Evolutionary conservation across 2,888 invertebrate genomes (phyloP).

Genomic region (Acleris emargana): DNA sequence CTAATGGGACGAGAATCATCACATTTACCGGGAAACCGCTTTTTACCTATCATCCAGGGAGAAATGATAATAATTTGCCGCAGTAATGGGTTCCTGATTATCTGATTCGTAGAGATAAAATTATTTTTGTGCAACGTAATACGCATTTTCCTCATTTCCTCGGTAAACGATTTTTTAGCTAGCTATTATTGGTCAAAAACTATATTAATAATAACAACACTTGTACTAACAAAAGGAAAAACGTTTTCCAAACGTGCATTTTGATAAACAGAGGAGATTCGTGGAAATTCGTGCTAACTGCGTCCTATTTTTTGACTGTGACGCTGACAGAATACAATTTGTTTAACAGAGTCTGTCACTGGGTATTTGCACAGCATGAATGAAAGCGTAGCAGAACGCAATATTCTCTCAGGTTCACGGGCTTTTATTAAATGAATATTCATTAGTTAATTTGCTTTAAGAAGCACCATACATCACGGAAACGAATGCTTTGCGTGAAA

Average conservation of each 20-base stretch:
- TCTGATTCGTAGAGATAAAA: conserved; percentile 45
- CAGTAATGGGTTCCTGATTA: conserved; percentile 69
- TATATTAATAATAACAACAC: no score
- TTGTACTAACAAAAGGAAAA: no score
- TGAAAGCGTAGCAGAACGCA: conserved; percentile 55
- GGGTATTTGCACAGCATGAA: conserved; percentile 28
- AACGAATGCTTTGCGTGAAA: conserved; percentile 55
- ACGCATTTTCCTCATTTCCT: not conserved
- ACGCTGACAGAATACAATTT: not conserved
- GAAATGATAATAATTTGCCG: conserved; percentile 62
- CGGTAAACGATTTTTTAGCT: not conserved
- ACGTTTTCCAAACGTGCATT: no score
- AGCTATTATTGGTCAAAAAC: not conserved
- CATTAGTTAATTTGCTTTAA: conserved; percentile 71
- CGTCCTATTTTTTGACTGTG: no score
- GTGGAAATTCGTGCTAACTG: no score
- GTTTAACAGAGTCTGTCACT: conserved; percentile 13
- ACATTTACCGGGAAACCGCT: conserved; percentile 70
- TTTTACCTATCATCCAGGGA: conserved; percentile 71
- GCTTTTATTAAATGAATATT: conserved; percentile 71
- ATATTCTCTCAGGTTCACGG: conserved; percentile 55
- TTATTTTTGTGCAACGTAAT: conserved; percentile 10
- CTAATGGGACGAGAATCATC: conserved; percentile 79
- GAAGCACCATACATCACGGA: conserved; percentile 70
- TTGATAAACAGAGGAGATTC: no score